phyloP scores from a whole-genome alignment of 2,797 vertebrate genomes.

The Capromys pilorides region DNA sequence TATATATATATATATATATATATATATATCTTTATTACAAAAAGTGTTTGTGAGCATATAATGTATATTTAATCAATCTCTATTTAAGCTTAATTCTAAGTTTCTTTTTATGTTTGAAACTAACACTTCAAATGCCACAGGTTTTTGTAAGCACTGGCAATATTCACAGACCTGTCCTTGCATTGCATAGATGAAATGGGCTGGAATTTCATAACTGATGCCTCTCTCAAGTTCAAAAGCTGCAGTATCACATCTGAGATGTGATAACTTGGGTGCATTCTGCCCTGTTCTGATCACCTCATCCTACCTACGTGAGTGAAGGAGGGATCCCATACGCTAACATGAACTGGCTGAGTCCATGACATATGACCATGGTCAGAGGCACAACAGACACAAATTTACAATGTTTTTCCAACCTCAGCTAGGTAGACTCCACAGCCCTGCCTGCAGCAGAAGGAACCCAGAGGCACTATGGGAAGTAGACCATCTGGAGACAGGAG shows the following conservation, averaged over 20 bases:
- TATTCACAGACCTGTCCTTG: background rate
- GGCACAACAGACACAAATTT: background rate
- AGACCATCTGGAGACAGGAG: background rate
- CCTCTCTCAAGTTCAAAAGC: background rate
- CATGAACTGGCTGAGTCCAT: background rate
- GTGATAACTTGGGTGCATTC: background rate
- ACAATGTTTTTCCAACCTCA: background rate
- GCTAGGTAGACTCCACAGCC: background rate
- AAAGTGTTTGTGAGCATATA: background rate
- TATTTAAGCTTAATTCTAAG: conserved; percentile 36
- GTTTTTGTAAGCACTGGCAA: background rate
- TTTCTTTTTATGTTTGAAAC: conserved; percentile 30
- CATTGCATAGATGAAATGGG: background rate
- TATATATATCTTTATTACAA: background rate
- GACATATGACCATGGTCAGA: background rate
- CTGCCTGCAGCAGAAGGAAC: background rate
- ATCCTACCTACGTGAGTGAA: background rate
- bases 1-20: background rate
- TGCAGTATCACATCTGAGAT: background rate
- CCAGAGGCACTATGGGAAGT: too few relatives aligned
- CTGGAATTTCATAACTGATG: background rate
- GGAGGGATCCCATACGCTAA: background rate
- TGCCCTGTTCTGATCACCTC: background rate
- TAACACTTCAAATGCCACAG: background rate
- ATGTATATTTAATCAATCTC: background rate